A percentile compares a stretch with the other conserved stretches of the same genome.
Conservation (phyloP, 1,140 invertebrate species). For the Drosophila bocki region DNA sequence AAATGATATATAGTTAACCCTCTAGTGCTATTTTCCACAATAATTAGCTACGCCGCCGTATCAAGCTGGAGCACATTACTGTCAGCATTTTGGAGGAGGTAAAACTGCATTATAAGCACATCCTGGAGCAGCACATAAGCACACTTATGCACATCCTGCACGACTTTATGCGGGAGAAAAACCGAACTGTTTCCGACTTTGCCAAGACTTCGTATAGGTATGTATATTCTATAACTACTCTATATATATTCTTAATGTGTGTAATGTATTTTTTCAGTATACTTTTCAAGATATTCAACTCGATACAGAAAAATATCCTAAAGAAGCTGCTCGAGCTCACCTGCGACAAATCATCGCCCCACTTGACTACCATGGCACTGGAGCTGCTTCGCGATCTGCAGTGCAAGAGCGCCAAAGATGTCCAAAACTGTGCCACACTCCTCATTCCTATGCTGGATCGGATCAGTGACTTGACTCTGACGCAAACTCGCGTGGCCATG, state of each 20-base stretch:
- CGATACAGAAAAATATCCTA: conserved; percentile 73
- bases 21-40: no score
- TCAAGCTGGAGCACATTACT: conserved; percentile 84
- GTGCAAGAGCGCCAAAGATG: conserved; percentile 64
- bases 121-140: conserved; percentile 82
- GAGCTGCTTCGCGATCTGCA: conserved; percentile 72
- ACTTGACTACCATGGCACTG: conserved; percentile 70
- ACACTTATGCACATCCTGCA: conserved; percentile 84
- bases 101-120: conserved; percentile 77
- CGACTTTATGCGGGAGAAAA: conserved; percentile 78
- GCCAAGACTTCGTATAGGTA: conserved; percentile 71
- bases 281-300: conserved; percentile 73
- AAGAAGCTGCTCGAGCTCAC: conserved; percentile 78
- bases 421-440: conserved; percentile 79
- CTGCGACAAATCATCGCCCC: conserved; percentile 71
- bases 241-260: fast-evolving
- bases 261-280: conserved; percentile 36
- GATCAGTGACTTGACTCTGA: conserved; percentile 86
- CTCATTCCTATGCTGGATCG: conserved; percentile 86
- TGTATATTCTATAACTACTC: conserved; percentile 5
- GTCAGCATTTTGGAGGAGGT: conserved; percentile 80
- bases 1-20: no score
- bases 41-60: conserved; percentile 71
- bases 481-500: conserved; percentile 86
- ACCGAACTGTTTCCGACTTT: conserved; percentile 68